Conservation (phyloP, 2,888 invertebrate genomes). For the Acrocera orbiculus region DNA sequence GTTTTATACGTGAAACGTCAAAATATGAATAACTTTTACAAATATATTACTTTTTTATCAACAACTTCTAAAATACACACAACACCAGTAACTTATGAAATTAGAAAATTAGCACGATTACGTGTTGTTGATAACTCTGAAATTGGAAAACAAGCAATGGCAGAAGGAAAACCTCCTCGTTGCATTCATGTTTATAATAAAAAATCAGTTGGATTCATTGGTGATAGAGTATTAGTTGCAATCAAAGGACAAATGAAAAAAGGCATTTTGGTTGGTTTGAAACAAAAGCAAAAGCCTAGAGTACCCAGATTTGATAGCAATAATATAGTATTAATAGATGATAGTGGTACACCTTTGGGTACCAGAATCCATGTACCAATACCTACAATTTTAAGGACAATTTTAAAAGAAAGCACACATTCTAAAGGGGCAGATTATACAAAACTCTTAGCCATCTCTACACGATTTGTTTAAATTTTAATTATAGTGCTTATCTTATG, state of each 20-base stretch:
- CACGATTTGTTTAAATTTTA: conserved; percentile 54
- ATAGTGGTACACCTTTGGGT: conserved; percentile 85
- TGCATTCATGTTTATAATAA: conserved; percentile 90
- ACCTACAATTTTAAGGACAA: conserved; percentile 71
- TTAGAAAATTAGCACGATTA: conserved; percentile 56
- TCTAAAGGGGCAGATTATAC: conserved; percentile 80
- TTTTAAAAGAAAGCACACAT: conserved; percentile 61
- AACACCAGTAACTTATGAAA: conserved; percentile 41
- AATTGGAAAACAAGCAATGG: conserved; percentile 86
- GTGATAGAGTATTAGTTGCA: conserved; percentile 80
- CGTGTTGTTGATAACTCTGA: conserved; percentile 95
- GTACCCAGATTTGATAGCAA: conserved; percentile 88
- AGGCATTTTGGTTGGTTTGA: conserved; percentile 76
- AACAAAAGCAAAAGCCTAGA: conserved; percentile 60
- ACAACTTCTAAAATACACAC: conserved; percentile 36
- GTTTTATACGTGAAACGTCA: no score
- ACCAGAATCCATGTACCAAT: conserved; percentile 91
- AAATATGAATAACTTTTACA: no score
- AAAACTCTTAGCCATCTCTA: conserved; percentile 77
- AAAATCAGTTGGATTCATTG: conserved; percentile 41
- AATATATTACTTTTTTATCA: not conserved
- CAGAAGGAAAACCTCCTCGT: conserved; percentile 82
- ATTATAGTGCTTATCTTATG: no score
- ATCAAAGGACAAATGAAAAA: conserved; percentile 92
- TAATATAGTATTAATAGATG: conserved; percentile 89